phyloP scores from a whole-genome alignment of 1,140 invertebrate genomes.

The Elysia chlorotica region DNA sequence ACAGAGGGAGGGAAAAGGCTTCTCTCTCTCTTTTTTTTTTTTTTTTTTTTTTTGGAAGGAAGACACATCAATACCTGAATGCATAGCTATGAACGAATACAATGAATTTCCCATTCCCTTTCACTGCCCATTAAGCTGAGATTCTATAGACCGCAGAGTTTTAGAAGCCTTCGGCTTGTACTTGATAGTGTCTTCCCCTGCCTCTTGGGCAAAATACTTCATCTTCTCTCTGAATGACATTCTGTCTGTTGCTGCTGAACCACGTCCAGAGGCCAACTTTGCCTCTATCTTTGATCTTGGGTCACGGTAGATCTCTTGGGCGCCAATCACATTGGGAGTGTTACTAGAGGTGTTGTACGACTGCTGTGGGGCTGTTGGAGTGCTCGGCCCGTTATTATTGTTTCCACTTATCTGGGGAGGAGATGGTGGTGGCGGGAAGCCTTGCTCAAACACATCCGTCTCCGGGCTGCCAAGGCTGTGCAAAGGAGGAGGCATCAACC shows the following conservation, averaged over 20 bases:
- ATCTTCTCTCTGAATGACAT: conserved; percentile 64
- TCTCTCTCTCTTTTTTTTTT: background rate
- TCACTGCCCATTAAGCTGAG: conserved; percentile 51
- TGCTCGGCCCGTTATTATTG: background rate
- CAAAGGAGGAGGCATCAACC: conserved; percentile 15
- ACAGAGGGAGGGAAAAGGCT: too few species aligned
- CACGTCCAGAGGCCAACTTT: conserved; percentile 37
- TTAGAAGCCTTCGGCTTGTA: conserved; percentile 57
- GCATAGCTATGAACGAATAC: background rate
- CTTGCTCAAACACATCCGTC: conserved; percentile 22
- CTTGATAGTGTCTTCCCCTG: conserved; percentile 59
- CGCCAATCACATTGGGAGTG: conserved; percentile 58
- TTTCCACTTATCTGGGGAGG: conserved; percentile 4
- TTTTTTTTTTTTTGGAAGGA: conserved; percentile 1
- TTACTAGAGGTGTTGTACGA: conserved; percentile 37
- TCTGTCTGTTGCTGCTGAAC: conserved; percentile 38
- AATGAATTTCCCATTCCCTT: background rate
- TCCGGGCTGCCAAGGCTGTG: conserved; percentile 13
- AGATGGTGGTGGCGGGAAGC: conserved; percentile 16
- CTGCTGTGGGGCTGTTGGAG: conserved; percentile 28
- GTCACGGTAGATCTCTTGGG: conserved; percentile 64
- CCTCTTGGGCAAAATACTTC: conserved; percentile 62
- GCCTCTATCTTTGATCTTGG: conserved; percentile 61
- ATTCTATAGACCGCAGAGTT: conserved; percentile 50
- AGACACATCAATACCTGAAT: background rate